Evolutionary conservation across 2,888 invertebrate genomes (phyloP).

Genomic region (Napeogenes sylphis): DNA sequence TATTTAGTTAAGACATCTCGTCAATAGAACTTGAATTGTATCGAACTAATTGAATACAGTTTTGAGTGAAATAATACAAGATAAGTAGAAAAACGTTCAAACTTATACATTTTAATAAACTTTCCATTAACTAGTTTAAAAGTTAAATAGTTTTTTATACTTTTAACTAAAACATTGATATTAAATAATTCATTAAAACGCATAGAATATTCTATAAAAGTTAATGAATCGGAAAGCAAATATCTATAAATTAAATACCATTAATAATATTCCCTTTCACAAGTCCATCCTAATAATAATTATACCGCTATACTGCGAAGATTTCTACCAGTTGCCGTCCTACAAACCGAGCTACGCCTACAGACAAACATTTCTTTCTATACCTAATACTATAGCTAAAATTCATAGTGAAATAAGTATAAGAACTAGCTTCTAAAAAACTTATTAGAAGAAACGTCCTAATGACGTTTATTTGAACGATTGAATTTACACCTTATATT

Average conservation of each 20-base stretch:
- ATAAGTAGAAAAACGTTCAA: too few relatives aligned
- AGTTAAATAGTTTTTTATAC: too few relatives aligned
- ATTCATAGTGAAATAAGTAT: slow-evolving; percentile 76
- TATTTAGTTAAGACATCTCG: too few relatives aligned
- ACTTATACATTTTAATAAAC: too few relatives aligned
- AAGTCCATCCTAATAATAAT: slow-evolving; percentile 37
- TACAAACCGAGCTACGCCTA: slow-evolving; percentile 70
- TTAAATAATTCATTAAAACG: too few relatives aligned
- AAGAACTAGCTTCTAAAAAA: slow-evolving; percentile 74
- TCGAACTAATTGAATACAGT: too few relatives aligned
- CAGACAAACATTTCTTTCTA: slow-evolving; percentile 74
- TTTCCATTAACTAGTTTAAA: too few relatives aligned
- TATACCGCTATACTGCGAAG: slow-evolving; percentile 55
- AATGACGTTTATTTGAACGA: slow-evolving; percentile 14
- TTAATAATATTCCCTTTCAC: slow-evolving; percentile 33
- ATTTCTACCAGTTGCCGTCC: slow-evolving; percentile 72
- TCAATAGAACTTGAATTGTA: too few relatives aligned
- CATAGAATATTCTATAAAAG: neutral
- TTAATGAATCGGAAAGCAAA: too few relatives aligned
- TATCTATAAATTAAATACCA: slow-evolving; percentile 9
- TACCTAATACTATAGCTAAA: slow-evolving; percentile 72
- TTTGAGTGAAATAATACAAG: too few relatives aligned
- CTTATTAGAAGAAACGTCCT: slow-evolving; percentile 25
- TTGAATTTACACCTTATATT: slow-evolving; percentile 18
- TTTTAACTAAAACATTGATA: too few relatives aligned